A percentile compares a stretch with the other conserved stretches of the same genome.
phyloP scores from a whole-genome alignment of 1,140 invertebrate species.

The Delia radicum region DNA sequence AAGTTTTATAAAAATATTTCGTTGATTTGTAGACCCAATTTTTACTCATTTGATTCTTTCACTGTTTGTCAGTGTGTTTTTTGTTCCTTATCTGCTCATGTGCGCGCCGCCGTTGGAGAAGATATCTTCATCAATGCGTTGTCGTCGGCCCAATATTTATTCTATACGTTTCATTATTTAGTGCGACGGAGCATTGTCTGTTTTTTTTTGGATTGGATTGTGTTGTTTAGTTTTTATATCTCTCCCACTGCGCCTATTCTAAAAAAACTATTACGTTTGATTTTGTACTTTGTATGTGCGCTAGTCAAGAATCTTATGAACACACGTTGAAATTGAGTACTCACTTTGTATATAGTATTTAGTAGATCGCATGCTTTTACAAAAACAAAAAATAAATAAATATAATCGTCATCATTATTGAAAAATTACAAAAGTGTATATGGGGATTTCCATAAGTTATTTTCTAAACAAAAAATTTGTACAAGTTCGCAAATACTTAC shows the following conservation, averaged over 20 bases:
- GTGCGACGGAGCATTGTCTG: neutral
- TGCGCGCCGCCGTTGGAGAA: neutral
- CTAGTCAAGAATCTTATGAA: neutral
- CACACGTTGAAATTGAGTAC: neutral
- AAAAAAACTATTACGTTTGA: neutral
- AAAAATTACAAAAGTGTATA: neutral
- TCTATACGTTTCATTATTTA: neutral
- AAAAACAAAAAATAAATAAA: too few species aligned
- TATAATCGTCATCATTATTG: neutral
- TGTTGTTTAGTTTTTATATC: neutral
- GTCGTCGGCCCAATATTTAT: neutral
- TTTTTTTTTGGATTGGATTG: neutral
- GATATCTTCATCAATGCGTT: neutral
- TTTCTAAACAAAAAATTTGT: too few species aligned
- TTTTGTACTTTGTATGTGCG: neutral
- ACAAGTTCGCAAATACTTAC: too few species aligned
- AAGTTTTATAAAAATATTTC: neutral
- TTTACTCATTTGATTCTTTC: neutral
- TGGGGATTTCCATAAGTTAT: neutral
- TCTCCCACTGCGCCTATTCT: neutral
- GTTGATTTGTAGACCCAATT: neutral
- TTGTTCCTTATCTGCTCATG: slow-evolving; percentile 3
- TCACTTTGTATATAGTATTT: neutral
- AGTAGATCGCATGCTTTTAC: neutral
- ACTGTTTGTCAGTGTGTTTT: neutral